phyloP scores from a whole-genome alignment of 2,113 vertebrate species.

The Delphinus delphis region DNA sequence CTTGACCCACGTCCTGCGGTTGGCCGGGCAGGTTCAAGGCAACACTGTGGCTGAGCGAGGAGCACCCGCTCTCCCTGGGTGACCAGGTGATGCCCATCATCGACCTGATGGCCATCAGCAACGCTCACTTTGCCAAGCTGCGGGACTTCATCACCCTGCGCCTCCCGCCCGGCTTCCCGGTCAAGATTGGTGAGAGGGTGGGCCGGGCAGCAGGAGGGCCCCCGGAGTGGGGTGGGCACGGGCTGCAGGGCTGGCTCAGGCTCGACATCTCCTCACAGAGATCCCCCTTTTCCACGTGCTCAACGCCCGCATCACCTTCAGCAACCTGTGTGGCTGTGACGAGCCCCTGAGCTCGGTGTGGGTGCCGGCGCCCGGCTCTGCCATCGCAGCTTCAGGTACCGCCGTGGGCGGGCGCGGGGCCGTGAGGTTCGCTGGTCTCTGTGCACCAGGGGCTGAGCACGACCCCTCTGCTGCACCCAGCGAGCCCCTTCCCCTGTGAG shows the following conservation, averaged over 20 bases:
- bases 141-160: slow-evolving; percentile 96
- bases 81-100: slow-evolving; percentile 97
- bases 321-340: slow-evolving; percentile 95
- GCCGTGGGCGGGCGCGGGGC: not conserved
- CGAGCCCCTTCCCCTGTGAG: slow-evolving; percentile 88
- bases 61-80: slow-evolving; percentile 94
- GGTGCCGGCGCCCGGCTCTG: slow-evolving; percentile 59
- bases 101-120: slow-evolving; percentile 98
- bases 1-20: not conserved
- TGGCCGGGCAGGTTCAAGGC: slow-evolving; percentile 92
- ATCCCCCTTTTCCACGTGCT: slow-evolving; percentile 98
- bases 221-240: fast-evolving
- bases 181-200: slow-evolving; percentile 93
- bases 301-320: slow-evolving; percentile 97
- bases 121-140: slow-evolving; percentile 95
- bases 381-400: slow-evolving; percentile 83
- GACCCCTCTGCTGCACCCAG: slow-evolving; percentile 67
- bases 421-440: fast-evolving
- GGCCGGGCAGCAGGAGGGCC: fast-evolving
- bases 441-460: not conserved
- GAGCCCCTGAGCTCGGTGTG: slow-evolving; percentile 88
- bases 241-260: not conserved
- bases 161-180: slow-evolving; percentile 94
- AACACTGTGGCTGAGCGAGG: slow-evolving; percentile 96
- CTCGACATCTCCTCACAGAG: slow-evolving; percentile 82